A percentile compares a stretch with the other conserved stretches of the same genome.
These are phyloP conservation scores for Lissocephala sabroskyi DNA, from an alignment of 2,888 invertebrate species.

Conservation along the genomic window DNA sequence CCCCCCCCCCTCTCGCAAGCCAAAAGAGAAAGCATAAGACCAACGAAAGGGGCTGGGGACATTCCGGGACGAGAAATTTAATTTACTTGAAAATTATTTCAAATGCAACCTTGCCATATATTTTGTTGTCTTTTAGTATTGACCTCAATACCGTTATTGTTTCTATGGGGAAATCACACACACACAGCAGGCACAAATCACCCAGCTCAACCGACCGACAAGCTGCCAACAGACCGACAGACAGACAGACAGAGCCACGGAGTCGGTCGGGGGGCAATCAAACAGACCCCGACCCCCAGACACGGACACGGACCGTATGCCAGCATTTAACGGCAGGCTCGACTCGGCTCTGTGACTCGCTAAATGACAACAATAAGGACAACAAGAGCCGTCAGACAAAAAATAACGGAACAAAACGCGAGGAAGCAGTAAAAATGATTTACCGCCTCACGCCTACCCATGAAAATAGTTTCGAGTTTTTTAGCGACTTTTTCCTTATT, in stretches of 20 bases:
- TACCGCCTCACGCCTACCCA: not conserved
- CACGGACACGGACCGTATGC: constrained; percentile 23
- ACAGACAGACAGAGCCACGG: constrained; percentile 7
- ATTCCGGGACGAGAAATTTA: too few species aligned
- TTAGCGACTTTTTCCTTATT: too few species aligned
- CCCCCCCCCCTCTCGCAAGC: constrained; percentile 24
- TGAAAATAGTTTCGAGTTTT: too few species aligned
- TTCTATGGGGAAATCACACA: constrained; percentile 49
- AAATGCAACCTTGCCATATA: constrained; percentile 64
- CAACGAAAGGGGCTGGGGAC: not conserved
- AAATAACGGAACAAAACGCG: constrained; percentile 1
- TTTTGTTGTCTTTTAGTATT: constrained; percentile 57
- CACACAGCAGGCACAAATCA: too few species aligned
- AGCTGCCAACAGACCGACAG: constrained; percentile 7
- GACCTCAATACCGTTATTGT: constrained; percentile 58
- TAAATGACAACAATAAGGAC: constrained; percentile 39
- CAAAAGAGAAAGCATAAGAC: constrained; percentile 28
- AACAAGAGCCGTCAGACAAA: constrained; percentile 3
- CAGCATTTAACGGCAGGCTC: constrained; percentile 29
- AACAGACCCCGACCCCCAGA: constrained; percentile 2
- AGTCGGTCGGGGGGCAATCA: not conserved
- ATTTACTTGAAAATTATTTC: constrained; percentile 28
- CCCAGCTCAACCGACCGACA: constrained; percentile 3
- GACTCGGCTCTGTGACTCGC: constrained; percentile 24
- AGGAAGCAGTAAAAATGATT: constrained; percentile 1